Evolutionary conservation across 2,113 vertebrate species (phyloP), one percentile per base, ranked within the genome.

Genomic region (Protobothrops flavoviridis): DNA sequence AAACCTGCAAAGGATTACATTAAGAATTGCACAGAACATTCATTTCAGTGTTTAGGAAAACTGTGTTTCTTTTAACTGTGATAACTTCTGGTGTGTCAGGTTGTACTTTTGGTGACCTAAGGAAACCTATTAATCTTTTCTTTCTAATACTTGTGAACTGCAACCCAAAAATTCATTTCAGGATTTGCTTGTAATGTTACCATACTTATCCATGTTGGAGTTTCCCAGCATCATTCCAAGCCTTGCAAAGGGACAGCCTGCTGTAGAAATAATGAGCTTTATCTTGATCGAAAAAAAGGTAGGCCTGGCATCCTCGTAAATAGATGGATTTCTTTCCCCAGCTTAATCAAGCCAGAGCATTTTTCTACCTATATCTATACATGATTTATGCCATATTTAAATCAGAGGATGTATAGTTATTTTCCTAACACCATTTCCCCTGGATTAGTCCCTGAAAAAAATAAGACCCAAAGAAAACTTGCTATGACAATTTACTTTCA

Each of bases 251-350:
- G 24, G 87, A 1, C 5, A 95, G 94, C 85, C 93, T 55, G 48
- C 95, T 56, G 93, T 39, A 91, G 39, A 90, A 92, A 24, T 24
- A 24, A 91, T 53, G 50, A 15, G 33, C 50, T 93, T 92, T 86
- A 69, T 26, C 86, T 50, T 50, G 20, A 0, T 21, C n/a, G 48
- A 43, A 50, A 90, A 20, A 33, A 74, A 33, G n/a, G 85, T 13
- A 87, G 45, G 90, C 74, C 23, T 6, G 7, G 11, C n/a, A 69
- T 57, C 17, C 2, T 92, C 57, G 39, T 89, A 95, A 91, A 64
- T 5, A 88, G 2, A 5, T 74, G 52, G 21, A 88, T 88, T 90
- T 45, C n/a, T 74, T 10, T 64, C 87, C 87, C 91, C 33, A 86
- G 57, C 23, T 50, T 56, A 94, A 89, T 89, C 91, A 45, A 87